Percentiles rank a stretch among this genome's conserved stretches.
Conservation (phyloP, 2,113 vertebrate genomes). For the Siphamia tubifer region DNA sequence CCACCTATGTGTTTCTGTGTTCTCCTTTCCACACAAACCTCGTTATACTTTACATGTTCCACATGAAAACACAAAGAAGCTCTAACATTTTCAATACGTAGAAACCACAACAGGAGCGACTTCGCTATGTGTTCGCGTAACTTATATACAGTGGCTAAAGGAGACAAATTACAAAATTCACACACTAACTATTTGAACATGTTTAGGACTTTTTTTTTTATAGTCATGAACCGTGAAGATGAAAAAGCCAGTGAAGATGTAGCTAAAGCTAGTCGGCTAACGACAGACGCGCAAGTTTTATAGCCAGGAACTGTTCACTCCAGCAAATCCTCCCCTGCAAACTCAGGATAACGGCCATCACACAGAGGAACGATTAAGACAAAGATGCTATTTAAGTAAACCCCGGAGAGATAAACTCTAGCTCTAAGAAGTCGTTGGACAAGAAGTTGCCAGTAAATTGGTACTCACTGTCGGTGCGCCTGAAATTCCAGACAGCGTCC, state of each 20-base stretch:
- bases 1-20: too few species aligned
- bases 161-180: too few species aligned
- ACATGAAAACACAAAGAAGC: too few species aligned
- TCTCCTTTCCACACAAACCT: too few species aligned
- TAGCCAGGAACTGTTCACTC: constrained; percentile 42
- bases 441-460: constrained; percentile 53
- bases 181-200: too few species aligned
- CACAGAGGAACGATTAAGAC: background rate
- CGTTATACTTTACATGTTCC: too few species aligned
- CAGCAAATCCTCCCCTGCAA: background rate
- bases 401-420: background rate
- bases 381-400: background rate
- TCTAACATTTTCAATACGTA: too few species aligned
- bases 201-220: too few species aligned
- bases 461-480: constrained; percentile 71
- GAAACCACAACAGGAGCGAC: too few species aligned
- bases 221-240: constrained; percentile 3
- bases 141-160: too few species aligned
- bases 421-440: background rate
- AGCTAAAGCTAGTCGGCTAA: constrained; percentile 59
- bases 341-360: background rate
- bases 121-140: too few species aligned
- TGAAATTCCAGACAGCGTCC: constrained; percentile 68
- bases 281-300: constrained; percentile 51
- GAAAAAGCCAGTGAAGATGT: constrained; percentile 25